Percentiles rank a stretch among this genome's conserved stretches.
phyloP scores from a whole-genome alignment of 2,888 invertebrate genomes.

The Sisyra terminalis region DNA sequence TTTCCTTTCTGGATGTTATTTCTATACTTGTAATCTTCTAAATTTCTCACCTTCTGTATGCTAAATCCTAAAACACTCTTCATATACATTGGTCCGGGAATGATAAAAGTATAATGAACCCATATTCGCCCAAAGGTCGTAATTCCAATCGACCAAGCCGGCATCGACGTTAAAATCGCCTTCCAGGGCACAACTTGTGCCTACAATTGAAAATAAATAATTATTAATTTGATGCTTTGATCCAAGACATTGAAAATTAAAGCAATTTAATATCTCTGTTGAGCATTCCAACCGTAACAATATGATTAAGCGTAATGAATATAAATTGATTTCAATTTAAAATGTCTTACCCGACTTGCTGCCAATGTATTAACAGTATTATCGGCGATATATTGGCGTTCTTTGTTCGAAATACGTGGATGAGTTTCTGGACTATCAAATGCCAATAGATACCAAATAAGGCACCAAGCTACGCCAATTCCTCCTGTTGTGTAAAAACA shows the following conservation, averaged over 20 bases:
- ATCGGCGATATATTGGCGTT: constrained; percentile 46
- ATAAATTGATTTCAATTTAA: too few species aligned
- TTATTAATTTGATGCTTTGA: too few species aligned
- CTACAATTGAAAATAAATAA: constrained; percentile 13
- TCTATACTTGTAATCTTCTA: too few species aligned
- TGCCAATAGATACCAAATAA: constrained; percentile 50
- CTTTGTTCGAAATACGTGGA: constrained; percentile 46
- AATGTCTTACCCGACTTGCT: constrained; percentile 22
- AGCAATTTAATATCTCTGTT: too few species aligned
- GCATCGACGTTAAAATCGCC: constrained; percentile 41
- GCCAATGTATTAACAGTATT: constrained; percentile 35
- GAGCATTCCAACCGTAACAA: too few species aligned
- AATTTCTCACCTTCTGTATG: constrained; percentile 37
- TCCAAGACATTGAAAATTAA: too few species aligned
- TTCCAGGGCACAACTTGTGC: constrained; percentile 44
- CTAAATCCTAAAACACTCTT: constrained; percentile 48
- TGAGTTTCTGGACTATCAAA: constrained; percentile 50
- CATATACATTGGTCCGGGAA: constrained; percentile 54
- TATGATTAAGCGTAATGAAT: too few species aligned
- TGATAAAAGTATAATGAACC: constrained; percentile 57
- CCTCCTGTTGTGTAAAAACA: constrained; percentile 55
- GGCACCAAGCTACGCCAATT: constrained; percentile 44
- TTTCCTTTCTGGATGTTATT: too few species aligned
- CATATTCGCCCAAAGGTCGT: constrained; percentile 61
- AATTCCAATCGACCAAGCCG: constrained; percentile 53